Evolutionary conservation across 2,113 vertebrate genomes (phyloP), one percentile per base, ranked within the genome.

Genomic region (Ariopsis seemanni): DNA sequence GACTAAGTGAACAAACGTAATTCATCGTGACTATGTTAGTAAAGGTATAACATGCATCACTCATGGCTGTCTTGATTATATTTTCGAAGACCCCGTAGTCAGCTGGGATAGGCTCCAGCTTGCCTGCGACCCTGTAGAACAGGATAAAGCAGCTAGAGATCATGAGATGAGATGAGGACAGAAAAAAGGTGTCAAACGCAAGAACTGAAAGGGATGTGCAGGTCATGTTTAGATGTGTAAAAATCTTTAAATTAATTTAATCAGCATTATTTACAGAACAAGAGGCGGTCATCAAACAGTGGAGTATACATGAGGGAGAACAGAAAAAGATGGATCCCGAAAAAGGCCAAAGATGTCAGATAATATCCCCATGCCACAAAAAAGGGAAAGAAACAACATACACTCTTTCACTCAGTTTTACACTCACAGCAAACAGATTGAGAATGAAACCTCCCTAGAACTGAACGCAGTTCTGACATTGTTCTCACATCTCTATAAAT

Each of bases 181-280:
- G 42, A 30, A 34, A 34, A 18, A 62, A 14, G 42, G 27, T 65
- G 60, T 67, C 52, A 27, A 67, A 52, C 17, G 15, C 18, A 27
- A 67, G 25, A 83, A 65, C 12, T 65, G 22, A 74, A 78, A 55
- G 20, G 27, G 84, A 84, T 15, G 17, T n/a, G 48, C 78, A 78
- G 6, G 58, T 58, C 81, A 69, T 74, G 15, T 25, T 83, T 85
- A 74, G 85, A 52, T 27, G 86, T 88, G 91, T 85, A 89, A 92
- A 85, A 93, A 91, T 93, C 86, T 92, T 96, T 95, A 96, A 96
- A 95, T 96, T 96, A 96, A 96, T 95, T 96, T 96, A 96, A 95
- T 96, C 93, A 94, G 93, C 92, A 94, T 92, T 95, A 95, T 96
- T 94, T 95, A 95, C 95, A 96, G n/a, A 94, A 92, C 91, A 93